Conservation (phyloP, 2,888 invertebrate species). For the Pseudococcus viburni region DNA sequence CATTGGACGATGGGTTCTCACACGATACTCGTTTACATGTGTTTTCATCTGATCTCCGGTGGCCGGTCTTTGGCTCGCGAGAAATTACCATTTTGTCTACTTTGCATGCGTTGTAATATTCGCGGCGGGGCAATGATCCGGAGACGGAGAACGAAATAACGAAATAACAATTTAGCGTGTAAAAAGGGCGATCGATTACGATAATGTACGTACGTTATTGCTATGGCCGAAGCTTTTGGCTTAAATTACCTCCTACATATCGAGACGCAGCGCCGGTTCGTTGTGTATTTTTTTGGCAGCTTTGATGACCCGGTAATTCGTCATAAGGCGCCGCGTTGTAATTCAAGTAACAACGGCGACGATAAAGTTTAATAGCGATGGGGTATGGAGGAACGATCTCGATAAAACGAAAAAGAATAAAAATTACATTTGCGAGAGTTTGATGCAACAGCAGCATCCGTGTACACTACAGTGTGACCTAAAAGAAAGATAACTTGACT, state of each 20-base stretch:
- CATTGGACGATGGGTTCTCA: neutral
- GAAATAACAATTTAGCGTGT: neutral
- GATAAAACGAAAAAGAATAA: neutral
- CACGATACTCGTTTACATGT: neutral
- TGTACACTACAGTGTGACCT: neutral
- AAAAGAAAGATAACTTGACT: no score
- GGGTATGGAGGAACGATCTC: neutral
- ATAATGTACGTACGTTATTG: no score
- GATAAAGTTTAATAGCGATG: no score
- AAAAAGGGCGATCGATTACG: no score
- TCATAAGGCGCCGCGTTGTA: neutral
- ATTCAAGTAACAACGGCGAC: neutral
- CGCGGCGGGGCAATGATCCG: neutral
- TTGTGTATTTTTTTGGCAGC: constrained; percentile 8
- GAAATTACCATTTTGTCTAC: neutral
- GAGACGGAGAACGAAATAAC: neutral
- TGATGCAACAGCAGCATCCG: neutral
- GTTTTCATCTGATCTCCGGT: neutral
- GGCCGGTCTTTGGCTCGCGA: neutral
- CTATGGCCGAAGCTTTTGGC: no score
- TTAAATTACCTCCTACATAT: no score
- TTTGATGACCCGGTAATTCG: constrained; percentile 14
- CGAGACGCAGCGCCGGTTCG: neutral
- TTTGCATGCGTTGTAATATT: neutral
- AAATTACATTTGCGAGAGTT: neutral